Evolutionary conservation across 2,797 vertebrate species (phyloP), one percentile per base, ranked within the genome.

Genomic region (Alfaro cultratus): DNA sequence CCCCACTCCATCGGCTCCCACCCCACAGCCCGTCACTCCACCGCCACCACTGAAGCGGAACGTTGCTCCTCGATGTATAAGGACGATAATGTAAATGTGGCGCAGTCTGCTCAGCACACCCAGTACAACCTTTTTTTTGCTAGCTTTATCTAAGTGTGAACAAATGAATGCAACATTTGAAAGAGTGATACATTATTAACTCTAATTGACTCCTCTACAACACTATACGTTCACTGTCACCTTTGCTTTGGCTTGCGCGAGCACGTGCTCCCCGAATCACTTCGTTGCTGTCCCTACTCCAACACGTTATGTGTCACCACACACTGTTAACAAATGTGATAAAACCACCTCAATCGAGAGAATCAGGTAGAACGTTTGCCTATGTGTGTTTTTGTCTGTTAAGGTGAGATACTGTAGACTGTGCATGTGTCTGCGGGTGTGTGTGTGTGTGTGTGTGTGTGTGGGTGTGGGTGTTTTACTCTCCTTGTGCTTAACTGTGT

Each of bases 171-270:
- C 90, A 92, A 89, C 88, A 86, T 93, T 93, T 90, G 91, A 81
- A 90, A 93, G 87, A 92, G 93, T 93, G 93, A 95, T 95, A 95
- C 90, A 93, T 94, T 94, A 96, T 94, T 94, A 94, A 95, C 93
- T 93, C 90, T 92, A 94, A 95, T 95, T 94, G 93, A 94, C 92
- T 94, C 88, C 83, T 91, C 86, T 92, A 93, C 89, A 93, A 93
- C 92, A 91, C 91, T 89, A 90, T 93, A 92, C 91, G 87, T 94
- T 91, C 86, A 75, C 91, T 88, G 89, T 93, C 92, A 91, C 90
- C 92, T 94, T 89, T 80, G 26, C 85, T 92, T 92, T 84, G 86
- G 77, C 87, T 91, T 82, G 77, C 85, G 82, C 84, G 7, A 88
- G 78, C 86, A 84, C 82, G 7, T 71, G 86, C 72, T 73, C 90